Evolutionary conservation across 2,113 vertebrate genomes (phyloP).

Genomic region (Pseudorhombus dupliciocellatus): DNA sequence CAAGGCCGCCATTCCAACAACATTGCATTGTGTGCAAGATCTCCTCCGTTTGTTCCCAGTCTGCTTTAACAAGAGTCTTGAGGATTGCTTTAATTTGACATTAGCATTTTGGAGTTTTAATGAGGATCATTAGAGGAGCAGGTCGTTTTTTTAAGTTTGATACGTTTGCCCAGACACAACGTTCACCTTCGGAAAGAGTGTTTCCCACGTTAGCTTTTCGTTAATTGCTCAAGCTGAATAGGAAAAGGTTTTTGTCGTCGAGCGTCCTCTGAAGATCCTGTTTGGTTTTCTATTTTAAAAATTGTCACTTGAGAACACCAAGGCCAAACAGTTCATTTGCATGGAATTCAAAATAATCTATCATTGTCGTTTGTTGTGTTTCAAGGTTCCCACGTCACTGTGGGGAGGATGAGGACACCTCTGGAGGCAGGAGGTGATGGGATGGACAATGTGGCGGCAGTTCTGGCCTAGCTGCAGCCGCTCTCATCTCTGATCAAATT

Average conservation of each 20-base stretch:
- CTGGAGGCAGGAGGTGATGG: too few relatives aligned
- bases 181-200: constrained; percentile 23
- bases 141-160: constrained; percentile 3
- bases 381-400: neutral
- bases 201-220: constrained; percentile 5
- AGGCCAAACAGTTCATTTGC: too few relatives aligned
- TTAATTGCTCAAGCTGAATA: neutral
- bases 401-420: too few relatives aligned
- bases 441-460: too few relatives aligned
- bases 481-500: too few relatives aligned
- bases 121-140: constrained; percentile 46
- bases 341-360: too few relatives aligned
- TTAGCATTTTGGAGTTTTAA: constrained; percentile 61
- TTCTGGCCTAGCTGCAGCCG: too few relatives aligned
- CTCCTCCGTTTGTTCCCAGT: constrained; percentile 35
- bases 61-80: constrained; percentile 43
- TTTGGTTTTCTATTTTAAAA: too few relatives aligned
- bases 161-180: constrained; percentile 7
- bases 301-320: too few relatives aligned
- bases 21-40: neutral
- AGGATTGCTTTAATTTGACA: constrained; percentile 53
- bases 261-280: too few relatives aligned
- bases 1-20: constrained; percentile 2
- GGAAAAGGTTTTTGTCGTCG: too few relatives aligned
- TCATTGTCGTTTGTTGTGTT: neutral